Percentiles rank a stretch among this genome's conserved stretches.
These are phyloP conservation scores for Platyura marginata DNA, from an alignment of 1,140 invertebrate genomes.

Conservation along the genomic window DNA sequence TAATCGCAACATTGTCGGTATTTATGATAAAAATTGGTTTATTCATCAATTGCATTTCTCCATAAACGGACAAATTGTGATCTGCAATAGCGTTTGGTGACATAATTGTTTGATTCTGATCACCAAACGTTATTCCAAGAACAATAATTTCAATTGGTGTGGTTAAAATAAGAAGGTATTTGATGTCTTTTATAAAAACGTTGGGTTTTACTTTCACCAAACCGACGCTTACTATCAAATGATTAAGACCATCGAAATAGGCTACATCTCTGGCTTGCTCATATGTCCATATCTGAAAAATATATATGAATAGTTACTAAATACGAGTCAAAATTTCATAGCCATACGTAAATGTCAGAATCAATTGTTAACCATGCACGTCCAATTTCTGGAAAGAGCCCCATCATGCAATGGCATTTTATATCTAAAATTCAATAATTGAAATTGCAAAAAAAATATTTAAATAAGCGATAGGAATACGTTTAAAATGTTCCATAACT, in stretches of 20 bases:
- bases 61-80: slow-evolving; percentile 20
- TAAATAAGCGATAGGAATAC: too few relatives aligned
- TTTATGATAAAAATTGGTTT: slow-evolving; percentile 85
- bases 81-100: slow-evolving; percentile 5
- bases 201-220: slow-evolving; percentile 68
- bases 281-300: slow-evolving; percentile 54
- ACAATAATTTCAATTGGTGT: slow-evolving; percentile 88
- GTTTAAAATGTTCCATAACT: slow-evolving; percentile 83
- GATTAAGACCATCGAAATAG: slow-evolving; percentile 81
- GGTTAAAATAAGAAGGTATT: slow-evolving; percentile 75
- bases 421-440: slow-evolving; percentile 55
- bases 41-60: slow-evolving; percentile 82
- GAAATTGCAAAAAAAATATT: too few relatives aligned
- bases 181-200: slow-evolving; percentile 81
- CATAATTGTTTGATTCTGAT: slow-evolving; percentile 8
- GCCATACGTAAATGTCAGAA: slow-evolving; percentile 81
- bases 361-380: slow-evolving; percentile 96
- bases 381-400: slow-evolving; percentile 86
- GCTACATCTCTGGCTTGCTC: slow-evolving; percentile 78
- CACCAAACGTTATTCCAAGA: slow-evolving; percentile 37
- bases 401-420: slow-evolving; percentile 90
- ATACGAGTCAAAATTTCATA: neutral
- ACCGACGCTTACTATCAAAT: slow-evolving; percentile 76
- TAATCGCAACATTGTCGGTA: slow-evolving; percentile 79
- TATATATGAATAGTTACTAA: neutral